Evolutionary conservation across 2,113 vertebrate genomes (phyloP), one percentile per base, ranked within the genome.

Genomic region (Cyanistes caeruleus): DNA sequence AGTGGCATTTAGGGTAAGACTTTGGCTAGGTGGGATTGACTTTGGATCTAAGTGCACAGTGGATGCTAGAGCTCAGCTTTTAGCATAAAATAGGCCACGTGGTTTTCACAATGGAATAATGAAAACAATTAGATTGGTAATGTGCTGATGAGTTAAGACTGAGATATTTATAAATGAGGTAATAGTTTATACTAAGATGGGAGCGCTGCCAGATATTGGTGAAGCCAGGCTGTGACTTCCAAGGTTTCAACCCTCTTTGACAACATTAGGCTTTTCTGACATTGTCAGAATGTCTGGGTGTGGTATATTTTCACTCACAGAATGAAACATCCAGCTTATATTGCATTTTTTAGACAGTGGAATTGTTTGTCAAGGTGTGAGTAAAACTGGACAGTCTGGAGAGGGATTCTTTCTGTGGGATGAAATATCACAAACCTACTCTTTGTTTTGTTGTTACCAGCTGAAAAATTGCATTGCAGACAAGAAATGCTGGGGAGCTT

Each of bases 241-340:
- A 67, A 44, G 39, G 28, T 37, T 55, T 55, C 51, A 31, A 5
- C 16, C 24, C 3, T 22, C 5, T 75, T 63, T 25, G 30, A 70
- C 16, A 33, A 2, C 0, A 0, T 2, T 25, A 30, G 30, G 41
- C 5, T 7, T 49, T 93, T 84, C 37, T 64, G 58, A 24, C 11
- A 2, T 43, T 48, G 39, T 43, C 20, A 20, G 28, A 46, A 33
- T 16, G 10, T 39, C 24, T 15, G 16, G 15, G 5, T 24, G 33
- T 44, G 60, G 33, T 25, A 4, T 13, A 33, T 56, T 75, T 85
- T 68, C 77, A 85, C 19, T 51, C 13, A 9, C 10, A 33, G 55
- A 80, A 67, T 59, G 43, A 88, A 86, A 53, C n/a, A 27, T 15
- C 17, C 41, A 53, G 7, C 10, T 43, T 69, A 19, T 43, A 69